Evolutionary conservation across 2,113 vertebrate genomes (phyloP).

Genomic region (Morone chrysops): DNA sequence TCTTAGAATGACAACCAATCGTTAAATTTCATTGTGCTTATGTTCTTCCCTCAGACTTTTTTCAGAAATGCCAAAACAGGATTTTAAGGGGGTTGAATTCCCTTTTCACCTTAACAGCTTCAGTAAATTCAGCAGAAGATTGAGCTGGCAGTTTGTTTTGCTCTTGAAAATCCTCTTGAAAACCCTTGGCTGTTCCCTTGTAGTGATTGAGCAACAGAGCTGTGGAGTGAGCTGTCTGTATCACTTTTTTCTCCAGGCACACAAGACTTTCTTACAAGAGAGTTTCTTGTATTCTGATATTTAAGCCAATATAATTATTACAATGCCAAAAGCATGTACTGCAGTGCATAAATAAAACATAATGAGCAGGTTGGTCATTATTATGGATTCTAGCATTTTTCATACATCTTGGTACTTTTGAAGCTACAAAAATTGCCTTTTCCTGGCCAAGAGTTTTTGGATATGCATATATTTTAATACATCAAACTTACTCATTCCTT

Average conservation of each 20-base stretch:
- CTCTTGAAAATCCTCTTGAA: slow-evolving; percentile 50
- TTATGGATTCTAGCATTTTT: background rate
- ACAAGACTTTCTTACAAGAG: background rate
- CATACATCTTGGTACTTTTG: background rate
- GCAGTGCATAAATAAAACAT: slow-evolving; percentile 1
- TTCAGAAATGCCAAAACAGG: background rate
- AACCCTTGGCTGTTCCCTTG: background rate
- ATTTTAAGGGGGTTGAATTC: background rate
- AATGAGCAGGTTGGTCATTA: background rate
- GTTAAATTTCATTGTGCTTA: background rate
- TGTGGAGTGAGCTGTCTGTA: background rate
- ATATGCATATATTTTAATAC: background rate
- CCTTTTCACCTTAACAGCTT: slow-evolving; percentile 12
- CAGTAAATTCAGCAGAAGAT: slow-evolving; percentile 10
- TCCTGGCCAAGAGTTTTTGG: background rate
- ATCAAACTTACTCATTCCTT: background rate
- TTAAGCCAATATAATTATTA: background rate
- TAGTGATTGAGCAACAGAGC: slow-evolving; percentile 12
- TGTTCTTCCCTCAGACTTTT: background rate
- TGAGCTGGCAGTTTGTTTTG: slow-evolving; percentile 31
- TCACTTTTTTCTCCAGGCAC: background rate
- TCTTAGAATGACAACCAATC: background rate
- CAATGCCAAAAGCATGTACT: background rate
- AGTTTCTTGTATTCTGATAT: background rate
- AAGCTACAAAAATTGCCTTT: background rate